Conservation (phyloP, 2,113 vertebrate genomes). For the Balaeniceps rex region DNA sequence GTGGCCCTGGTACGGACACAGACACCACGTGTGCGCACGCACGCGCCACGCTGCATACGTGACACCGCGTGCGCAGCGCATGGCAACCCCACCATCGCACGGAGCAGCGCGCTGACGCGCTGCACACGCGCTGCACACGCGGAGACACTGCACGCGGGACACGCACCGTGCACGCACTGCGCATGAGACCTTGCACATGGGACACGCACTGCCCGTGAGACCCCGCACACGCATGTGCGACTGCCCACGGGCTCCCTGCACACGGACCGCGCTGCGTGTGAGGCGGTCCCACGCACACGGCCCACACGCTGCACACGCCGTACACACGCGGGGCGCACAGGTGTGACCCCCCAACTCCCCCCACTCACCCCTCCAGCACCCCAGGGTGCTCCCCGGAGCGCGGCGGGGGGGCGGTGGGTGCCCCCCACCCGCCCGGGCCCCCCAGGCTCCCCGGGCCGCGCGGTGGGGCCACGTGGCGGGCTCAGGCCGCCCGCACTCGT, state of each 20-base stretch:
- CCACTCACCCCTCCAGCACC: too few relatives aligned
- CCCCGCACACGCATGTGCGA: not conserved
- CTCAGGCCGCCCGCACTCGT: not conserved
- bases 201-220: not conserved
- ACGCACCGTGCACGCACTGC: too few relatives aligned
- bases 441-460: not conserved
- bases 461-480: not conserved
- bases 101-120: accelerated
- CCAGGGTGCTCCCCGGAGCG: too few relatives aligned
- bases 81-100: accelerated
- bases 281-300: accelerated
- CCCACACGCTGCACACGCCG: too few relatives aligned
- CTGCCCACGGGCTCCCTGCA: not conserved
- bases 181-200: not conserved
- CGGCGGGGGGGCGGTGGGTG: not conserved
- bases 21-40: not conserved
- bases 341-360: not conserved
- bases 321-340: not conserved
- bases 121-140: not conserved
- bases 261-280: accelerated
- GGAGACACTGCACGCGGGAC: too few relatives aligned
- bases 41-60: not conserved
- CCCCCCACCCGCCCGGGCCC: not conserved
- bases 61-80: accelerated
- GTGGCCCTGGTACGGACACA: not conserved